phyloP scores from a whole-genome alignment of 23 tunicate species.

The Styela clava region DNA sequence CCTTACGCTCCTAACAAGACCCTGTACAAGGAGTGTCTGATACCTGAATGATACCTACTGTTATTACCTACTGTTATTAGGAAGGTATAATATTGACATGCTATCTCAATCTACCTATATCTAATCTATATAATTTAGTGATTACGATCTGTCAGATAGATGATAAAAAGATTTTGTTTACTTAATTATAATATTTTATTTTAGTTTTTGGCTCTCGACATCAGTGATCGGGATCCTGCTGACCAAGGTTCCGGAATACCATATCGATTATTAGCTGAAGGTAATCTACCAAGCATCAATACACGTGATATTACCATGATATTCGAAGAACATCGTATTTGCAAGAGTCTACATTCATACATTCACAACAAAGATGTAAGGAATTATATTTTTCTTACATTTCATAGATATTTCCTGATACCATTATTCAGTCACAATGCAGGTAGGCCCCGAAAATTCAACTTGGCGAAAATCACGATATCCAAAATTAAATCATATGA shows the following conservation, averaged over 20 bases:
- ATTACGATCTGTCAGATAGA: too few species aligned
- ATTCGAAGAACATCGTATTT: constrained; percentile 94
- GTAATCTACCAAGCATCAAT: constrained; percentile 94
- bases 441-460: neutral
- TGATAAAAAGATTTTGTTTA: too few species aligned
- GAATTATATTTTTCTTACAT: neutral
- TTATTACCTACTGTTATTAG: too few species aligned
- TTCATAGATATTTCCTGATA: neutral
- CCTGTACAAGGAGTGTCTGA: too few species aligned
- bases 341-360: constrained; percentile 66
- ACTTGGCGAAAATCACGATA: too few species aligned
- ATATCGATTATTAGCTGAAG: constrained; percentile 86
- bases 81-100: too few species aligned
- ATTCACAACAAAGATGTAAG: constrained; percentile 49
- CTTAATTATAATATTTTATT: neutral
- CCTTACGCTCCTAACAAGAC: too few species aligned
- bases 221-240: constrained; percentile 86
- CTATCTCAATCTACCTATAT: too few species aligned
- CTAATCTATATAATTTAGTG: too few species aligned
- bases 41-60: too few species aligned
- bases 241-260: constrained; percentile 77
- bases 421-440: neutral
- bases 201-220: constrained; percentile 80
- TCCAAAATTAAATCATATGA: neutral
- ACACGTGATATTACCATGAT: constrained; percentile 51